Evolutionary conservation across 2,888 invertebrate genomes (phyloP).

Genomic region (Meghimatium bilineatum): DNA sequence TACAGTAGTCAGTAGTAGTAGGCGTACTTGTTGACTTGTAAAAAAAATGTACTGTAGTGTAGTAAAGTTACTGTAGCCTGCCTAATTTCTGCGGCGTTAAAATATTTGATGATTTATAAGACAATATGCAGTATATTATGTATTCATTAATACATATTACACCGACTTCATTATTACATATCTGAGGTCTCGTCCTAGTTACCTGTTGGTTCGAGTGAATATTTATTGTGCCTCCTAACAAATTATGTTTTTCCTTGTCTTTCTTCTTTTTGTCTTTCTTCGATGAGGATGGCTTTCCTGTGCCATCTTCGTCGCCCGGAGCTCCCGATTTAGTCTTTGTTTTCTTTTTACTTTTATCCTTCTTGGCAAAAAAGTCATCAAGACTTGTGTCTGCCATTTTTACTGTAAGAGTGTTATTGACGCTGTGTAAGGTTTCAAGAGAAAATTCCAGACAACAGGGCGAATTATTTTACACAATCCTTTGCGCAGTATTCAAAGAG

Average conservation of each 20-base stretch:
- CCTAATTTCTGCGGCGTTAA: no score
- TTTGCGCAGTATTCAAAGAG: background rate
- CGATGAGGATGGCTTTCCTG: conserved; percentile 54
- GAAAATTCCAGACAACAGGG: background rate
- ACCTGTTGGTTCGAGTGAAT: conserved; percentile 29
- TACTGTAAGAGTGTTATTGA: background rate
- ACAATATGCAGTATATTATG: no score
- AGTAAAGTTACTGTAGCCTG: no score
- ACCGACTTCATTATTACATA: background rate
- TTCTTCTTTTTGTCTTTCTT: conserved; percentile 67
- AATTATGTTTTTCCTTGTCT: conserved; percentile 50
- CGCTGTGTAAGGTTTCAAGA: background rate
- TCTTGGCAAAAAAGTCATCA: conserved; percentile 98
- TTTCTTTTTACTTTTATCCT: conserved; percentile 93
- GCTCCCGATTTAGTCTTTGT: conserved; percentile 53
- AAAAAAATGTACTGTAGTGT: no score
- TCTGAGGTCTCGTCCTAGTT: background rate
- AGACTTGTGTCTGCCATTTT: conserved; percentile 88
- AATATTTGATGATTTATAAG: no score
- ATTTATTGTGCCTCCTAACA: conserved; percentile 9
- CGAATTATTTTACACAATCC: background rate
- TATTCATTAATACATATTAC: no score
- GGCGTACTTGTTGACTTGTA: no score
- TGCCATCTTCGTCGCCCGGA: conserved; percentile 28
- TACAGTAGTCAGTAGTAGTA: no score